Conservation (phyloP, 2,888 invertebrate genomes). For the Amphiduros pacificus region DNA sequence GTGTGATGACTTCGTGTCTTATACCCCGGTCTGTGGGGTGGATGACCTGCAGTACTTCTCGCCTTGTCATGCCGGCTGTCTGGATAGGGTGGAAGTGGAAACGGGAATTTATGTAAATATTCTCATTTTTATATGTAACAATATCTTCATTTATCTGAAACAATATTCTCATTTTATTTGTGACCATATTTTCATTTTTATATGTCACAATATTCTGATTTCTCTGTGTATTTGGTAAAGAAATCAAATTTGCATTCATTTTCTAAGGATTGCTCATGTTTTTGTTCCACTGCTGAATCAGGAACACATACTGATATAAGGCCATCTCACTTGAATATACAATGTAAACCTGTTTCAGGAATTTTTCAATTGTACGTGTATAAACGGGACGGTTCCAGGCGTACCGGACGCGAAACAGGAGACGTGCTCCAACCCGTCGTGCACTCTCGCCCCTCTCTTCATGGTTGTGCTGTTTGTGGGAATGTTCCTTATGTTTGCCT, state of each 20-base stretch:
- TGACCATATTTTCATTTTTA: too few relatives aligned
- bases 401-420: background rate
- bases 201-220: too few relatives aligned
- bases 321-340: too few relatives aligned
- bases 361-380: slow-evolving; percentile 16
- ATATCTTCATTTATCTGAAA: too few relatives aligned
- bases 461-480: slow-evolving; percentile 15
- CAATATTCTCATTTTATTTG: too few relatives aligned
- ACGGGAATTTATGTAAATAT: too few relatives aligned
- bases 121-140: too few relatives aligned
- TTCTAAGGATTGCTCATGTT: too few relatives aligned
- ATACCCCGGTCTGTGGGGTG: slow-evolving; percentile 7
- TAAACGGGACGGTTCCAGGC: background rate
- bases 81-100: background rate
- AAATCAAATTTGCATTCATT: too few relatives aligned
- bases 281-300: too few relatives aligned
- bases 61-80: slow-evolving; percentile 18
- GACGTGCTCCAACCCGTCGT: background rate
- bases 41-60: slow-evolving; percentile 19
- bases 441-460: slow-evolving; percentile 3
- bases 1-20: background rate
- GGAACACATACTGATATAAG: too few relatives aligned
- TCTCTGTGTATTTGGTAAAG: too few relatives aligned
- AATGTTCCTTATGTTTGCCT: slow-evolving; percentile 16
- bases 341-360: background rate